These are phyloP conservation scores for Podiceps cristatus DNA, from an alignment of 2,113 vertebrate species.

Conservation along the genomic window DNA sequence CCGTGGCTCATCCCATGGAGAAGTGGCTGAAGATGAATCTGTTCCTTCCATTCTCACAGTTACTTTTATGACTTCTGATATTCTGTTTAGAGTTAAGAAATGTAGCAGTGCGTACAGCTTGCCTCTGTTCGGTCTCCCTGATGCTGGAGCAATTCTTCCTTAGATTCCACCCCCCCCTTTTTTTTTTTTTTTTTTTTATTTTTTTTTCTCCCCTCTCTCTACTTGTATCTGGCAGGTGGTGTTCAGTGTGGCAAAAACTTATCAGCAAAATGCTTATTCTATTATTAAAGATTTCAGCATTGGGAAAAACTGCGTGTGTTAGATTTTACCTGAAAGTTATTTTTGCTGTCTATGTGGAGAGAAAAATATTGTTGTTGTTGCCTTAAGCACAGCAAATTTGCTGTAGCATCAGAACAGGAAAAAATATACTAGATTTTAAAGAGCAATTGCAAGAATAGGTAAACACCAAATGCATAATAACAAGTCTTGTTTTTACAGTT, in stretches of 20 bases:
- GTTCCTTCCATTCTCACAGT: constrained; percentile 42
- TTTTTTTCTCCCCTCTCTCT: neutral
- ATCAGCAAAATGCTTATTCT: neutral
- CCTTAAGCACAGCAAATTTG: neutral
- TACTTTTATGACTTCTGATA: constrained; percentile 60
- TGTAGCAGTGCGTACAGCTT: neutral
- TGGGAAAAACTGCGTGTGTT: neutral
- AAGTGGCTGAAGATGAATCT: constrained; percentile 51
- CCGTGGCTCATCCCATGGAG: constrained; percentile 42
- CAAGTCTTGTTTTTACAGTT: neutral
- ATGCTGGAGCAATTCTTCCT: neutral
- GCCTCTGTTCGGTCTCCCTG: neutral
- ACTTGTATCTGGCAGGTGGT: neutral
- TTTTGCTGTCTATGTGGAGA: neutral
- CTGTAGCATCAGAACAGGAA: neutral
- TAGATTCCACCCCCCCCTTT: neutral
- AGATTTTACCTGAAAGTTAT: neutral
- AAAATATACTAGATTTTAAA: neutral
- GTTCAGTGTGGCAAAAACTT: neutral
- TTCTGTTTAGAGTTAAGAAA: constrained; percentile 54
- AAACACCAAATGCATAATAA: neutral
- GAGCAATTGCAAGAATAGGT: neutral
- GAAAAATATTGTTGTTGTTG: neutral
- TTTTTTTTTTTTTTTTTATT: neutral
- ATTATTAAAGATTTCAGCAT: neutral